These are phyloP conservation scores for Scomber scombrus DNA, from an alignment of 2,113 vertebrate species.

Conservation along the genomic window DNA sequence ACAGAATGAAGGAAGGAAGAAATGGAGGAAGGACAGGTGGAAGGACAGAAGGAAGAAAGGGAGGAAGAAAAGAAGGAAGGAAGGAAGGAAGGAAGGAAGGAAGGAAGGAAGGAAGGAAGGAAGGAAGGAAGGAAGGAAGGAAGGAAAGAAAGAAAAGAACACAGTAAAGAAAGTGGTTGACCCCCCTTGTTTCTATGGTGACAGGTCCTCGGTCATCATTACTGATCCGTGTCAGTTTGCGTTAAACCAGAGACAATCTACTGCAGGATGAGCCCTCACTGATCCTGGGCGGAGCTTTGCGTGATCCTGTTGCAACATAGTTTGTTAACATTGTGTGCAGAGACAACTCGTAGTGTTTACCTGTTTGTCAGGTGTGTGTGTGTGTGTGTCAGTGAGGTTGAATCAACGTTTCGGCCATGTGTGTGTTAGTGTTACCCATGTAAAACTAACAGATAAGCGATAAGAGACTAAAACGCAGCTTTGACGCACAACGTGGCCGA, in stretches of 20 bases:
- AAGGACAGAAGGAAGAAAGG: too few relatives aligned
- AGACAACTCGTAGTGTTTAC: not conserved
- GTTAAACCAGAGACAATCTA: not conserved
- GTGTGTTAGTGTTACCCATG: too few relatives aligned
- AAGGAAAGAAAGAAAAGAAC: too few relatives aligned
- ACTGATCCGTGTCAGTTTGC: not conserved
- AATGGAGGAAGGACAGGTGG: too few relatives aligned
- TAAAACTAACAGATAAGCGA: not conserved
- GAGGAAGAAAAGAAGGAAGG: too few relatives aligned
- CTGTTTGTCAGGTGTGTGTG: not conserved
- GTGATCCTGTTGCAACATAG: not conserved
- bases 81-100: too few relatives aligned
- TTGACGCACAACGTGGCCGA: not conserved
- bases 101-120: too few relatives aligned
- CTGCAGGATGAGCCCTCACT: conserved; percentile 9
- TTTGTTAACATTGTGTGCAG: too few relatives aligned
- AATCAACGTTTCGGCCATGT: fast-evolving
- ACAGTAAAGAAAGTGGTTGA: too few relatives aligned
- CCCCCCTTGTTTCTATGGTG: not conserved
- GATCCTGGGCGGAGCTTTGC: conserved; percentile 27
- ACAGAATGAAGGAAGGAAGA: too few relatives aligned
- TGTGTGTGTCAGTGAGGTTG: not conserved
- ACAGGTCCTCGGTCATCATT: not conserved
- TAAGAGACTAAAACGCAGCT: fast-evolving
- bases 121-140: too few relatives aligned